These are phyloP conservation scores for Periphyllus acericola DNA, from an alignment of 2,888 invertebrate genomes.

Conservation along the genomic window DNA sequence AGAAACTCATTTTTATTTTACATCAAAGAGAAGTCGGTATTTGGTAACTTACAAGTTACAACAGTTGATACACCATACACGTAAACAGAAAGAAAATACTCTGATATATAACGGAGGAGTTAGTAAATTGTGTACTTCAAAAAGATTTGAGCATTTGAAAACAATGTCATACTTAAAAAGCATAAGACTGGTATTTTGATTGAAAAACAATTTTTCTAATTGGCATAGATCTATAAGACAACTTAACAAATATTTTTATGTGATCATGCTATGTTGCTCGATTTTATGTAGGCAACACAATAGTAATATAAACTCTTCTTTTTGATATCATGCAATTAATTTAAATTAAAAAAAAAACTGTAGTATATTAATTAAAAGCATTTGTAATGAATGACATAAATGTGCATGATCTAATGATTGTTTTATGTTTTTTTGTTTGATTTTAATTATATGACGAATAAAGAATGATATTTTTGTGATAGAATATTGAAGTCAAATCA, in stretches of 20 bases:
- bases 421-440: background rate
- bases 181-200: too few relatives aligned
- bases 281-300: background rate
- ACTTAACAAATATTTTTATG: background rate
- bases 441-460: too few relatives aligned
- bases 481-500: background rate
- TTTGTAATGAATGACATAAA: background rate
- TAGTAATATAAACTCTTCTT: background rate
- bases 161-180: too few relatives aligned
- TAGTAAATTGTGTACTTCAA: too few relatives aligned
- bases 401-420: background rate
- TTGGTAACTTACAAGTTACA: too few relatives aligned
- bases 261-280: background rate
- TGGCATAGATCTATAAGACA: too few relatives aligned
- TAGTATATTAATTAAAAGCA: background rate
- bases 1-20: background rate
- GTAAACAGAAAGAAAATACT: too few relatives aligned
- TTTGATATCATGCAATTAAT: conserved; percentile 5
- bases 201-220: too few relatives aligned
- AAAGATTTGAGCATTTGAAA: too few relatives aligned
- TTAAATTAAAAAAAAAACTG: background rate
- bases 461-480: conserved; percentile 2
- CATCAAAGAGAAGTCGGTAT: too few relatives aligned
- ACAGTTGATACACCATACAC: too few relatives aligned
- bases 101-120: too few relatives aligned